phyloP scores from a whole-genome alignment of 1,140 invertebrate species.

The Drosophila albomicans region DNA sequence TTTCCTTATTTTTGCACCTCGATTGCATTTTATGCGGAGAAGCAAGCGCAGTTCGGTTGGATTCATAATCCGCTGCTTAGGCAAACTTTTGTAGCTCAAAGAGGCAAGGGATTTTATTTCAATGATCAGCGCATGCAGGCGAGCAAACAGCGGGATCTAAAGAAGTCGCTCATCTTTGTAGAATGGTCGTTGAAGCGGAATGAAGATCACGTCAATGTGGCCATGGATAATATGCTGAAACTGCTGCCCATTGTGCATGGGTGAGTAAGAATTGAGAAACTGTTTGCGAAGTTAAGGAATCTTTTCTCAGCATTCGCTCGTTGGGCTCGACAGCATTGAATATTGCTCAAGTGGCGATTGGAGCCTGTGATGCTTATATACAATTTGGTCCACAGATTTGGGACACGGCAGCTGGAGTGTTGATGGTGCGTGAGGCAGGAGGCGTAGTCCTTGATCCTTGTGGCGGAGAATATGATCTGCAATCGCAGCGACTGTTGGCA shows the following conservation, averaged over 20 bases:
- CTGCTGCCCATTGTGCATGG: slow-evolving; percentile 21
- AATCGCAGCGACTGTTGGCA: slow-evolving; percentile 91
- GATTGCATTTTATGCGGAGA: slow-evolving; percentile 90
- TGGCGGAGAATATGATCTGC: slow-evolving; percentile 91
- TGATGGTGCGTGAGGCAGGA: slow-evolving; percentile 95
- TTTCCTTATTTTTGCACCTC: slow-evolving; percentile 93
- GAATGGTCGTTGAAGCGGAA: background rate
- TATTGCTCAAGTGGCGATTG: slow-evolving; percentile 95
- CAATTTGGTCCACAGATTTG: slow-evolving; percentile 96
- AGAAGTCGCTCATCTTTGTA: slow-evolving; percentile 14
- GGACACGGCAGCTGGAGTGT: slow-evolving; percentile 93
- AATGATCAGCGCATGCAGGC: slow-evolving; percentile 10
- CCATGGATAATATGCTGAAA: background rate
- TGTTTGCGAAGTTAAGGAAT: background rate
- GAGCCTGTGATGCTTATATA: slow-evolving; percentile 93
- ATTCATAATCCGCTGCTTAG: slow-evolving; percentile 95
- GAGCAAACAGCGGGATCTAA: slow-evolving; percentile 23
- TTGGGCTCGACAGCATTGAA: slow-evolving; percentile 94
- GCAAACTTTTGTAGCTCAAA: slow-evolving; percentile 83
- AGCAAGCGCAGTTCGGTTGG: slow-evolving; percentile 89
- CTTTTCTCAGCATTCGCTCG: slow-evolving; percentile 85
- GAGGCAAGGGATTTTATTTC: background rate
- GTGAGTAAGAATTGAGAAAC: background rate
- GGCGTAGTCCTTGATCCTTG: slow-evolving; percentile 94
- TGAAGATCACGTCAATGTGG: background rate